phyloP scores from a whole-genome alignment of 2,797 vertebrate species.

The Hozukius guyotensis region DNA sequence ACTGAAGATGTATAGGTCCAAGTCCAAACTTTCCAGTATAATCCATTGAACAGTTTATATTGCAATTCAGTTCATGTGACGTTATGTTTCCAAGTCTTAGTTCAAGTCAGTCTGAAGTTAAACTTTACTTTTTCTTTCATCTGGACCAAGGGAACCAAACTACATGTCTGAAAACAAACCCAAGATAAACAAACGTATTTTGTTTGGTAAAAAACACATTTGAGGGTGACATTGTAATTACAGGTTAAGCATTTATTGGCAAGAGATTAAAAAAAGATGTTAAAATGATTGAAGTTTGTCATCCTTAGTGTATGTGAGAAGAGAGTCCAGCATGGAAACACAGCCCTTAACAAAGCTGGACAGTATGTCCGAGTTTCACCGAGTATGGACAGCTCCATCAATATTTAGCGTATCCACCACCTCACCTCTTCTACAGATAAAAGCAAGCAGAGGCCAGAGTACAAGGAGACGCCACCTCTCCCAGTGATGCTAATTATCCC shows the following conservation, averaged over 20 bases:
- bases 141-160: background rate
- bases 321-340: constrained; percentile 31
- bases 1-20: background rate
- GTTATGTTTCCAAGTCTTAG: background rate
- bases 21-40: background rate
- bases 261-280: background rate
- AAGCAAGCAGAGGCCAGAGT: constrained; percentile 70
- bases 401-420: constrained; percentile 71
- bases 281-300: constrained; percentile 12
- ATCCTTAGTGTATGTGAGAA: constrained; percentile 26
- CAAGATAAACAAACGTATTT: background rate
- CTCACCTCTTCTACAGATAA: constrained; percentile 76
- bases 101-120: background rate
- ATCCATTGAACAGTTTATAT: background rate
- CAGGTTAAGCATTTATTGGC: background rate
- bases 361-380: constrained; percentile 69
- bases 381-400: constrained; percentile 64
- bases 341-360: constrained; percentile 49
- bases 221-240: background rate
- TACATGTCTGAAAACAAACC: background rate
- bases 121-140: background rate
- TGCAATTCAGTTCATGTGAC: background rate
- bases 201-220: background rate
- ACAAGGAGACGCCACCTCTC: constrained; percentile 81
- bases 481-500: constrained; percentile 87